These are phyloP conservation scores for Atta cephalotes DNA, from an alignment of 1,140 invertebrate genomes.

Conservation along the genomic window DNA sequence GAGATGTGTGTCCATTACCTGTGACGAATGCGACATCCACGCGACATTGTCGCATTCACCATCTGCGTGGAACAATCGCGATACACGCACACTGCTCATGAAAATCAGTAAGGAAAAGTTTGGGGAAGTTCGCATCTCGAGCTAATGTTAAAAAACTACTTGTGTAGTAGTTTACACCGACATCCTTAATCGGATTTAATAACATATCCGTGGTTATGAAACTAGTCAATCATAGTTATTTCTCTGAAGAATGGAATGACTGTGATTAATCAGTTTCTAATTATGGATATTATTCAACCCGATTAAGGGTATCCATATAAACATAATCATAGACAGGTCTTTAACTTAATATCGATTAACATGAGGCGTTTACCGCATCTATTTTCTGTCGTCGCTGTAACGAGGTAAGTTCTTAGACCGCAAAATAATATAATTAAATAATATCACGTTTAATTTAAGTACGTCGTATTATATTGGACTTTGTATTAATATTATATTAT, in stretches of 20 bases:
- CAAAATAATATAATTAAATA: neutral
- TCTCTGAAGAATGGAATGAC: too few relatives aligned
- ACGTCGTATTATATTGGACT: neutral
- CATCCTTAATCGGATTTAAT: too few relatives aligned
- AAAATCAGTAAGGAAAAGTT: constrained; percentile 7
- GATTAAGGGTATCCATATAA: too few relatives aligned
- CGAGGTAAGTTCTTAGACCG: neutral
- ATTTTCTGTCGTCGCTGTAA: neutral
- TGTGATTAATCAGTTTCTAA: too few relatives aligned
- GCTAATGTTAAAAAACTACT: neutral
- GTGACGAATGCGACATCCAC: constrained; percentile 27
- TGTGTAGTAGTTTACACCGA: neutral
- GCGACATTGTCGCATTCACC: constrained; percentile 13
- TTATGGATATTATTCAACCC: too few relatives aligned
- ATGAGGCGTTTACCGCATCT: neutral
- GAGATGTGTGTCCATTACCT: constrained; percentile 59
- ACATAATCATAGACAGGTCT: neutral
- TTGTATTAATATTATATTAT: constrained; percentile 10
- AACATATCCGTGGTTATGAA: too few relatives aligned
- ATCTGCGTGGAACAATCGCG: neutral
- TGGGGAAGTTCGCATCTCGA: neutral
- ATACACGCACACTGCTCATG: neutral
- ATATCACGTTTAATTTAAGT: neutral
- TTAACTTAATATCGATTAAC: neutral
- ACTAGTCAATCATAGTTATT: too few relatives aligned